Percentiles rank a stretch among this genome's conserved stretches.
Conservation (phyloP, 1,140 invertebrate genomes). For the Bathynomus jamesi region DNA sequence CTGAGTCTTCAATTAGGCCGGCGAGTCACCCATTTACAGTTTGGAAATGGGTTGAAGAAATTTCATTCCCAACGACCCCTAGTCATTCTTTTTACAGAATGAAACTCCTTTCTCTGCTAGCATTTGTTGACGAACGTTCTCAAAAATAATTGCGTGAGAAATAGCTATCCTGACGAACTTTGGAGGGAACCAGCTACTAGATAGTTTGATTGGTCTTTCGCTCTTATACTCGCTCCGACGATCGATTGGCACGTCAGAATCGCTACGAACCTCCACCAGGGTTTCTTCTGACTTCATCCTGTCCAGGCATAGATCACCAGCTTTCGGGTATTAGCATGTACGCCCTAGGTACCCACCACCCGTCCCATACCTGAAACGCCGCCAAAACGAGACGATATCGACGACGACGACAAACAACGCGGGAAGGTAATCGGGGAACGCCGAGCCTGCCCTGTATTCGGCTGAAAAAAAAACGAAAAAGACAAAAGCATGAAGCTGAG, state of each 20-base stretch:
- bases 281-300: constrained; percentile 77
- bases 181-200: constrained; percentile 61
- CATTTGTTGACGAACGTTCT: constrained; percentile 55
- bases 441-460: too few species aligned
- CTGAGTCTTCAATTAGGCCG: constrained; percentile 57
- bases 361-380: constrained; percentile 42
- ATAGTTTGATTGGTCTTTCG: constrained; percentile 90
- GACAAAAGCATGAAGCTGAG: too few species aligned
- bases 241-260: constrained; percentile 89
- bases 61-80: constrained; percentile 69
- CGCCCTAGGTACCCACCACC: constrained; percentile 58
- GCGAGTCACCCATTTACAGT: constrained; percentile 75
- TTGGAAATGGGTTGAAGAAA: constrained; percentile 76
- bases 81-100: constrained; percentile 61
- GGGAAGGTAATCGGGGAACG: constrained; percentile 8
- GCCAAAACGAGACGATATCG: constrained; percentile 30
- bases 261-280: constrained; percentile 53
- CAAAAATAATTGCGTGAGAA: not conserved
- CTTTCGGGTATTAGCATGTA: constrained; percentile 74
- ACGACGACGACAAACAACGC: constrained; percentile 18
- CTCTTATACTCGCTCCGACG: constrained; percentile 46
- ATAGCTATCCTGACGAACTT: constrained; percentile 76
- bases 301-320: constrained; percentile 83
- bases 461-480: too few species aligned
- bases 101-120: constrained; percentile 42